These are phyloP conservation scores for Gasterosteus aculeatus DNA, from an alignment of 2,113 vertebrate genomes.

Conservation along the genomic window DNA sequence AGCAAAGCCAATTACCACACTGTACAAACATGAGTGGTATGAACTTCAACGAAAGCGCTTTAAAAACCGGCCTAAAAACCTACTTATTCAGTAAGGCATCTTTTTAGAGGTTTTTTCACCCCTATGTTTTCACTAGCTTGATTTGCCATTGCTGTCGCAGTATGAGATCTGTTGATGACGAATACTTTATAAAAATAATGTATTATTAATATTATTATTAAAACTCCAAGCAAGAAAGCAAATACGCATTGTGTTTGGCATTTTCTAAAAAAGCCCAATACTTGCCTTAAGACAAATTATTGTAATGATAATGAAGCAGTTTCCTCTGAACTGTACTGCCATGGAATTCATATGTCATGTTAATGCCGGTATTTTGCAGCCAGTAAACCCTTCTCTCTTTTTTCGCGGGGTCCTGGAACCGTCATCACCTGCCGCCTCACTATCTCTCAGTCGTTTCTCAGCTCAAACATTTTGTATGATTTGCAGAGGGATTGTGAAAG, in stretches of 20 bases:
- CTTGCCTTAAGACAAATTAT: neutral
- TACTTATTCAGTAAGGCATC: too few relatives aligned
- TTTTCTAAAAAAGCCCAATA: neutral
- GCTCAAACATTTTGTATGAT: neutral
- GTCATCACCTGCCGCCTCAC: neutral
- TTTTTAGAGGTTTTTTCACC: too few relatives aligned
- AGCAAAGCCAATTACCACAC: neutral
- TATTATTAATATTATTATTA: too few relatives aligned
- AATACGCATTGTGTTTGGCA: neutral
- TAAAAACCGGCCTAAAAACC: too few relatives aligned
- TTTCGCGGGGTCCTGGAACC: neutral
- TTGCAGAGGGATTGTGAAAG: constrained; percentile 91
- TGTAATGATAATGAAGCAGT: neutral
- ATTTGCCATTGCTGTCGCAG: too few relatives aligned
- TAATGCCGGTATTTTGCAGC: neutral
- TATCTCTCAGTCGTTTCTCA: neutral
- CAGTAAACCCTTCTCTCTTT: too few relatives aligned
- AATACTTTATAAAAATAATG: too few relatives aligned
- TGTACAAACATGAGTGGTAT: neutral
- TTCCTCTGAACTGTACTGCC: neutral
- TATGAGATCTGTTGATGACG: too few relatives aligned
- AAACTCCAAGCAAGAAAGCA: neutral
- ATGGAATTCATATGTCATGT: neutral
- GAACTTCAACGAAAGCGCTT: neutral
- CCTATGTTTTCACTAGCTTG: too few relatives aligned